Evolutionary conservation across 2,888 invertebrate species (phyloP), one percentile per base, ranked within the genome.

Genomic region (Euproctis similis): DNA sequence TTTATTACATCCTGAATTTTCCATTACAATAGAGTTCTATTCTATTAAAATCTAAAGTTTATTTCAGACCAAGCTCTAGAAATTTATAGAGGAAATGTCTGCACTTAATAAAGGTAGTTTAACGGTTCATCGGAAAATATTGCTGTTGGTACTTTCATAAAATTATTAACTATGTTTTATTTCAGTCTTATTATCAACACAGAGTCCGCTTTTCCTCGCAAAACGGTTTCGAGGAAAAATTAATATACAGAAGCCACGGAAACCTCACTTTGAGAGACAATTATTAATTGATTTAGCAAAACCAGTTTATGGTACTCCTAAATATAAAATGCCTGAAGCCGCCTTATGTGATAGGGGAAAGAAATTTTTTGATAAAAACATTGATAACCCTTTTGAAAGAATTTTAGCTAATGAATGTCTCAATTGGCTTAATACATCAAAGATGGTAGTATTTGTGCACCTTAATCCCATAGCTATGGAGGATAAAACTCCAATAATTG

Each of bases 151-250:
- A 16, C 16, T 16, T n/a, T n/a, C n/a, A 25, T 4, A 16, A 13
- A 9, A n/a, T 12, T n/a, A n/a, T n/a, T n/a, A n/a, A 11, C 5
- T 26, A 12, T 8, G 3, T 31, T 10, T 26, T 12, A 28, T 74
- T 73, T 33, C 62, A 87, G 87, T 45, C n/a, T 53, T 87, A 16
- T 59, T 87, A 34, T 67, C 69, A 39, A 52, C 69, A 8, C 70
- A 71, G 28, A 41, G 68, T 2, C 78, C 86, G 1, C 57, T 87
- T n/a, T 37, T 85, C 8, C 69, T 90, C 49, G 84, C 87, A 4
- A 88, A 88, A 59, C 84, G 94, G 45, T 92, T 87, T 62, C 86
- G 91, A 11, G 89, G 90, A 2, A 92, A 93, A 77, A 91, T 94
- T 28, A 94, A 94, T 56, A 88, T 94, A 21, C 90, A 92, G 63